phyloP scores from a whole-genome alignment of 2,113 vertebrate species.

The Apaloderma vittatum region DNA sequence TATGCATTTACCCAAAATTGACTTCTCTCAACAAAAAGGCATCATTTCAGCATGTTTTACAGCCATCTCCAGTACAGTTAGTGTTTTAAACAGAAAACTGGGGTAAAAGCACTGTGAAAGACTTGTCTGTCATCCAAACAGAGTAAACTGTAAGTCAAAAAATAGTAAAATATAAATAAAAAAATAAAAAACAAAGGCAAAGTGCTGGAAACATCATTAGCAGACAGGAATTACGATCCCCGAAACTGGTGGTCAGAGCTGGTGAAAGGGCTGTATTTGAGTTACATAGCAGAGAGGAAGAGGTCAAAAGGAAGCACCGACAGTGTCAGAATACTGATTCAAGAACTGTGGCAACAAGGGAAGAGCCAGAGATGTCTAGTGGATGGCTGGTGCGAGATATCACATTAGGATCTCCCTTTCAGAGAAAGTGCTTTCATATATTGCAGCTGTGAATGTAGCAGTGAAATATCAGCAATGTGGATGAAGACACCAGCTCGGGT shows the following conservation, averaged over 20 bases:
- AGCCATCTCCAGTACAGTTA: fast-evolving
- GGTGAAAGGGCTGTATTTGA: background rate
- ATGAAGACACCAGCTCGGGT: background rate
- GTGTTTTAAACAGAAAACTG: background rate
- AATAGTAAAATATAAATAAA: background rate
- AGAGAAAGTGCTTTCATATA: background rate
- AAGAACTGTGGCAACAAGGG: background rate
- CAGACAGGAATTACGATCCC: background rate
- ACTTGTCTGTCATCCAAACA: background rate
- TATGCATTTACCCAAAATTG: background rate
- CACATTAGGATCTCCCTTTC: background rate
- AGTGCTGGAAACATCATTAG: background rate
- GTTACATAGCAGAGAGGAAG: background rate
- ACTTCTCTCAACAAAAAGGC: background rate
- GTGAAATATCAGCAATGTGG: background rate
- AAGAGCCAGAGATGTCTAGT: background rate
- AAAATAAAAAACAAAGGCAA: background rate
- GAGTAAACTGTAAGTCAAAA: background rate
- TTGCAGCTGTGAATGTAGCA: background rate
- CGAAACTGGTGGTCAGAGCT: background rate
- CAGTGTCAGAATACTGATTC: fast-evolving
- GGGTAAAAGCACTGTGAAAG: background rate
- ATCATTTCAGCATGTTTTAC: background rate
- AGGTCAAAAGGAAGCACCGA: background rate
- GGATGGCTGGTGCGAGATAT: background rate